These are phyloP conservation scores for Callyntrura sp. DNA, from an alignment of 2,888 invertebrate genomes.

Conservation along the genomic window DNA sequence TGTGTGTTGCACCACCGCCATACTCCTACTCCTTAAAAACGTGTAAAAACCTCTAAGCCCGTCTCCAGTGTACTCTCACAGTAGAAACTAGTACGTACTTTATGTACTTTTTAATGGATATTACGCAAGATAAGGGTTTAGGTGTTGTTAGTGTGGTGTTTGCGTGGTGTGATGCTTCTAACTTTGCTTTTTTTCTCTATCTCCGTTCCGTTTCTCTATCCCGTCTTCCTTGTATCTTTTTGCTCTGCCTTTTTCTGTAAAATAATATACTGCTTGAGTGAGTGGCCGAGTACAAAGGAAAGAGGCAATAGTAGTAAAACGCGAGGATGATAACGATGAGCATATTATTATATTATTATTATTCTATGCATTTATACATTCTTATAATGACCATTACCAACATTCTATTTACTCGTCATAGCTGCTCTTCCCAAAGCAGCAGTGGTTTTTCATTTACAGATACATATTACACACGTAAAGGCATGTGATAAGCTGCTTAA, in stretches of 20 bases:
- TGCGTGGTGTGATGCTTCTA: constrained; percentile 31
- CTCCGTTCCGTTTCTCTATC: constrained; percentile 22
- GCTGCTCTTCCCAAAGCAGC: neutral
- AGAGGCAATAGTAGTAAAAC: constrained; percentile 13
- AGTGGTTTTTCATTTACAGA: constrained; percentile 50
- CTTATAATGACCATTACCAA: constrained; percentile 2
- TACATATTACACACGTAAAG: constrained; percentile 39
- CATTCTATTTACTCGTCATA: neutral
- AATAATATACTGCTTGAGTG: neutral
- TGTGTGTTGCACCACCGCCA: constrained; percentile 47
- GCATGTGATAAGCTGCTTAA: constrained; percentile 76
- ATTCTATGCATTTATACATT: constrained; percentile 29
- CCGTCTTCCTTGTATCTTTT: no score
- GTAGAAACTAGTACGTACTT: neutral
- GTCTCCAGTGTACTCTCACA: constrained; percentile 5
- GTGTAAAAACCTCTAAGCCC: neutral
- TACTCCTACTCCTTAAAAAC: neutral
- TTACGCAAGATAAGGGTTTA: constrained; percentile 29
- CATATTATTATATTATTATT: no score
- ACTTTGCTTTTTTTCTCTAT: constrained; percentile 12
- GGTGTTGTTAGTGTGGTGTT: constrained; percentile 41
- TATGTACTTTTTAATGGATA: constrained; percentile 14
- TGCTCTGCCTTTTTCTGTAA: constrained; percentile 8
- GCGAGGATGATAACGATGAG: constrained; percentile 17
- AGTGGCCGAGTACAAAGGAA: neutral